phyloP scores from a whole-genome alignment of 2,113 vertebrate species.

The Ellobius talpinus region DNA sequence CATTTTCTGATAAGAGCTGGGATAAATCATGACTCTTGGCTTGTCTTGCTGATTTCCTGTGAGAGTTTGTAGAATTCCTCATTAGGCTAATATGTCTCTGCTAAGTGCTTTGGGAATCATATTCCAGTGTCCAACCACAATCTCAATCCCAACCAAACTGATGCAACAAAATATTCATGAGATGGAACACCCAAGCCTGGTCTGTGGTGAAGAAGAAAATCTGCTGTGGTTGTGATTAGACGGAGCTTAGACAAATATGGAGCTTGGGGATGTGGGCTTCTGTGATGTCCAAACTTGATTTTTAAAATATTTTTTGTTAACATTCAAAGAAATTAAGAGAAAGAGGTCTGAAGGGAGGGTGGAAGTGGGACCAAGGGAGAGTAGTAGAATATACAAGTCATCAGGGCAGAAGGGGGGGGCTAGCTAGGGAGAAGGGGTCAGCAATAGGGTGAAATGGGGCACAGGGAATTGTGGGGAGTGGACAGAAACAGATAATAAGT shows the following conservation, averaged over 20 bases:
- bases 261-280: background rate
- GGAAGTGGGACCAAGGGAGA: too few relatives aligned
- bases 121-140: background rate
- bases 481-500: background rate
- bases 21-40: conserved; percentile 58
- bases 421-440: background rate
- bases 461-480: background rate
- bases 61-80: conserved; percentile 22
- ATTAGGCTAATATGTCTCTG: conserved; percentile 56
- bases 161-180: conserved; percentile 54
- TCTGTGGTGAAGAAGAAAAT: background rate
- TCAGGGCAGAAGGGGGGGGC: background rate
- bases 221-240: background rate
- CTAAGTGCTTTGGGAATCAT: conserved; percentile 57
- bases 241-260: background rate
- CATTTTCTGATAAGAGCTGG: conserved; percentile 68
- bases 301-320: background rate
- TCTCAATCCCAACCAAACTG: background rate
- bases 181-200: background rate
- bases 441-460: background rate
- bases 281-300: background rate
- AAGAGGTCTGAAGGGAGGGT: background rate
- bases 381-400: background rate
- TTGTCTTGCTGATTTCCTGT: conserved; percentile 66
- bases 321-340: background rate